Evolutionary conservation across 30 jellyfish, hydroid and myxozoan genomes (phyloP), one percentile per base, ranked within the genome.

Genomic region (Hydractinia symbiolongicarpus): DNA sequence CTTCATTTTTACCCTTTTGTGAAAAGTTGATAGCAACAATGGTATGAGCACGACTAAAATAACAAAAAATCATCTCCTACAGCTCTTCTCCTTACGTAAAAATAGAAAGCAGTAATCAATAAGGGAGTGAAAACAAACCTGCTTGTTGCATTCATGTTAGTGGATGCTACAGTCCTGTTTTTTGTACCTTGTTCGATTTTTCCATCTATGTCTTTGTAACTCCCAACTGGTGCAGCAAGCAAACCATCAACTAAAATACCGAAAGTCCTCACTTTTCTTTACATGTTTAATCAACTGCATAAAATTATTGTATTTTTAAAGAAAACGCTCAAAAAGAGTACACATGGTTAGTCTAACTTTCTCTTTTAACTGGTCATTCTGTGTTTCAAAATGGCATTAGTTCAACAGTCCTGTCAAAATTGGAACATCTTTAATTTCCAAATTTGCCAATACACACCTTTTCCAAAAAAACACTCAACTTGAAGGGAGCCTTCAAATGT

Each of bases 91-190:
- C 19, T 58, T 58, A 0, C 19, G 1, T 58, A 1, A 11, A 16
- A 58, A 16, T 58, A 58, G 17, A 58, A 58, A 11, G 19, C 69
- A 11, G 69, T 58, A 16, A 58, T 2, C 44, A 30, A 2, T 30
- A 30, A 30, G 44, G 44, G 69, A 58, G 69, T 58, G 19, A 58
- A 58, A 58, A 56, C 14, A 16, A 58, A 88, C 99, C 99, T 94
- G 96, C 99, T 94, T 8, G 99, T 94, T 9, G 99, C 96, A 73
- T 94, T 94, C 99, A 94, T 94, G 77, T 94, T 88, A 7, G 99
- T 94, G 9, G 99, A 81, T 4, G 99, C 99, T 8, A 94, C 99
- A 6, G 99, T 94, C 67, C 99, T 69, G 79, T 85, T 88, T 58
- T 88, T 88, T n/a, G 99, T 94, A 5, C 99, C 99, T 17, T 94